These are phyloP conservation scores for Tryphoninae sp. DNA, from an alignment of 2,888 invertebrate genomes.

Conservation along the genomic window DNA sequence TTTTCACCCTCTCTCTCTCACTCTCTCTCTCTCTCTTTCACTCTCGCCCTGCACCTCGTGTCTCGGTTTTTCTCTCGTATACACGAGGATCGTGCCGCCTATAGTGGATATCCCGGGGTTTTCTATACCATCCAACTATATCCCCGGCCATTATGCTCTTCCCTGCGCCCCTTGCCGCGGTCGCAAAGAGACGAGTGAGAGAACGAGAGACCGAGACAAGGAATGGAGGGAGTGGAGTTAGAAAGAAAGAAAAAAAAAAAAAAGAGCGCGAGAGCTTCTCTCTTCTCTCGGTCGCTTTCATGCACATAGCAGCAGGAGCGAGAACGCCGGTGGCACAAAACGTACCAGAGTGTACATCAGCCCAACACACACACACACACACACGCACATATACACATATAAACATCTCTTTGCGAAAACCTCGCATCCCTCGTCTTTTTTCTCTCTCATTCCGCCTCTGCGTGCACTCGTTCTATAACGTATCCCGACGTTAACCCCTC, in stretches of 20 bases:
- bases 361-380: background rate
- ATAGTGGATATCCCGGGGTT: conserved; percentile 39
- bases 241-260: conserved; percentile 27
- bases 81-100: conserved; percentile 55
- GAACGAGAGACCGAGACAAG: conserved; percentile 28
- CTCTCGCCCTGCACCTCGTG: conserved; percentile 53
- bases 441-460: conserved; percentile 38
- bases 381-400: conserved; percentile 13
- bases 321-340: conserved; percentile 48
- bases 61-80: conserved; percentile 62
- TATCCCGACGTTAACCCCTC: conserved; percentile 33
- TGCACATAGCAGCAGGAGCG: conserved; percentile 36
- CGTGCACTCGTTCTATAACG: conserved; percentile 47
- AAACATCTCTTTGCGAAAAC: conserved; percentile 47
- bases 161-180: conserved; percentile 55
- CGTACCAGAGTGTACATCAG: conserved; percentile 15
- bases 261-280: conserved; percentile 43
- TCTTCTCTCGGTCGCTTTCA: conserved; percentile 45
- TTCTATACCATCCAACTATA: conserved; percentile 45
- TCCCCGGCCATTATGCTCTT: conserved; percentile 49
- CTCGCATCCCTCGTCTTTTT: conserved; percentile 30
- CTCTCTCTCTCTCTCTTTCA: background rate
- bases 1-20: conserved; percentile 48
- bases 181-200: conserved; percentile 17
- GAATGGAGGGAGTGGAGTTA: background rate